Conservation (phyloP, 2,113 vertebrate species). For the Mustela nigripes region DNA sequence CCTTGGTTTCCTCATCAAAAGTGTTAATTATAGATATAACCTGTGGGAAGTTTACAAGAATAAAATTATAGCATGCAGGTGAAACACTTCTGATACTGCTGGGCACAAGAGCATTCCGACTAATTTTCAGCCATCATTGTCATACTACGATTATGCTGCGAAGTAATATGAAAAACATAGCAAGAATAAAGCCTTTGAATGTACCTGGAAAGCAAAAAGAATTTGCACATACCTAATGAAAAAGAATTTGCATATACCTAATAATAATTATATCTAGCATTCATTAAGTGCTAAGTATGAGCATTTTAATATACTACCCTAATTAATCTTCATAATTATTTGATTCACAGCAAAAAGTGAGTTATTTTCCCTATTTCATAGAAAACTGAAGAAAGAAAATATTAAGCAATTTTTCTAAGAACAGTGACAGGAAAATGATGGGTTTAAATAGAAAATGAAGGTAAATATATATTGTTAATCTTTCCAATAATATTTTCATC, state of each 20-base stretch:
- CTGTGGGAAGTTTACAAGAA: not conserved
- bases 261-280: not conserved
- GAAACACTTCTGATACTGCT: not conserved
- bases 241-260: not conserved
- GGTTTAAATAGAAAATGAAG: not conserved
- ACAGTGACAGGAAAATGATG: not conserved
- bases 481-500: not conserved
- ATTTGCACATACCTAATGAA: not conserved
- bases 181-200: not conserved
- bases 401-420: not conserved
- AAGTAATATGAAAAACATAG: not conserved
- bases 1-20: not conserved
- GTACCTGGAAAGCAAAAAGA: not conserved
- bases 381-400: not conserved
- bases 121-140: not conserved
- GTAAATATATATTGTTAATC: not conserved
- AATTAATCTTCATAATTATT: not conserved
- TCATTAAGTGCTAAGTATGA: not conserved
- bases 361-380: not conserved
- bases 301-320: not conserved
- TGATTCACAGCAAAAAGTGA: not conserved
- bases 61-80: not conserved
- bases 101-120: not conserved
- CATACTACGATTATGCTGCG: not conserved
- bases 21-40: not conserved